Base-by-base conservation (phyloP, 1,140 invertebrate species). In the Bombus affinis region DNA sequence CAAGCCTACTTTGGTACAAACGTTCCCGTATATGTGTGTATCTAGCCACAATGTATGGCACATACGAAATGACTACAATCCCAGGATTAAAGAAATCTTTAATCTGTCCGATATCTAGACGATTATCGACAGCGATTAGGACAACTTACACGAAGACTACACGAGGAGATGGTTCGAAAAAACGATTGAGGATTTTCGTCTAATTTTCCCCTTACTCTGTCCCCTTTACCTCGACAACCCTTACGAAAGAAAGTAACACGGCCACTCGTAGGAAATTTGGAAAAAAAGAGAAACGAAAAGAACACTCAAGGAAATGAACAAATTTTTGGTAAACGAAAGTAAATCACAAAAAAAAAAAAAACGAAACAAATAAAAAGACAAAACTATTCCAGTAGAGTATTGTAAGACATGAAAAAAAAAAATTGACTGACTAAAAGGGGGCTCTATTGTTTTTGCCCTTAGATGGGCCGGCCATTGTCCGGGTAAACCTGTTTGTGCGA, bases 401-500 rank as follows among this genome's bases (percentile, higher is more conserved):
- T 92, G 86, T 88, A 90, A 88, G 75, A 86, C 85, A 84, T 59
- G 81, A 89, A 47, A 86, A 86, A n/a, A 88, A 86, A 89, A 90
- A 85, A 80, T 78, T 89, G 75, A 89, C 85, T 93, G 86, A 93
- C 93, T 95, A 95, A 95, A 94, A 93, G 86, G 92, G 93, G 93
- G 92, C 93, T 95, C 83, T 95, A 89, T 95, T 95, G 88, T 95
- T 95, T 95, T 95, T 95, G 94, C 94, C 96, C 96, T 95, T 97
- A 98, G 97, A 98, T 98, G 98, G 98, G 95, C 98, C 98, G 94
- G 98, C 98, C 94, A 97, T 98, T 96, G 98, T 98, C 96, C 97
- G 97, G 96, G 98, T 99, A 96, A 99, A 99, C 97, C 97, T 99
- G 96, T 99, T 98, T 97, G 98, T 99, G 94, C 96, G 98, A 96